Percentiles rank a stretch among this genome's conserved stretches.
These are phyloP conservation scores for Gymnocypris eckloni DNA, from an alignment of 2,797 vertebrate genomes.

Conservation along the genomic window DNA sequence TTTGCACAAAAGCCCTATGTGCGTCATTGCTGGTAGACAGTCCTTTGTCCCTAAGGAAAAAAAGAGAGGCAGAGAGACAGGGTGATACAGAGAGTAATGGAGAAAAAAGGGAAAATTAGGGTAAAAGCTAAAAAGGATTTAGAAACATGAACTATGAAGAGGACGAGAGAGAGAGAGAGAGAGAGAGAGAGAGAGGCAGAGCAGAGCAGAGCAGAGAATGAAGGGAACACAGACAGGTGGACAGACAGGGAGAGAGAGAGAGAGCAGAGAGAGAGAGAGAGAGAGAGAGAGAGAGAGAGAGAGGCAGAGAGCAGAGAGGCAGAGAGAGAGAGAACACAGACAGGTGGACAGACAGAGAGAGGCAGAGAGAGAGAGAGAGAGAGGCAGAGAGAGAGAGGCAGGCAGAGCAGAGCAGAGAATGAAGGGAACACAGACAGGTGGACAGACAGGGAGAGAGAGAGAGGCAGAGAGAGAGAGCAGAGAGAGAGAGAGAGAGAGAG, in stretches of 20 bases:
- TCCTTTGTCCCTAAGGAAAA: constrained; percentile 55
- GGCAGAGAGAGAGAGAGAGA: too few species aligned
- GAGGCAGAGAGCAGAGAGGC: too few species aligned
- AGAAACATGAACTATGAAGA: constrained; percentile 5
- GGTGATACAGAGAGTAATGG: background rate
- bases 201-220: background rate
- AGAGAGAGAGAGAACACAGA: too few species aligned
- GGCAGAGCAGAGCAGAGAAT: too few species aligned
- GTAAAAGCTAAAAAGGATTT: constrained; percentile 28
- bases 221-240: background rate
- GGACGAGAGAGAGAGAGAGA: background rate
- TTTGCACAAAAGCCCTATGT: constrained; percentile 54
- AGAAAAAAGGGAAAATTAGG: constrained; percentile 16
- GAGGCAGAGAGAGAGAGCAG: too few species aligned
- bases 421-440: too few species aligned
- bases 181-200: background rate
- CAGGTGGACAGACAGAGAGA: too few species aligned
- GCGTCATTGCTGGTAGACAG: constrained; percentile 55
- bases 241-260: constrained; percentile 33
- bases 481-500: background rate
- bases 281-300: background rate
- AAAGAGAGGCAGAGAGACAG: constrained; percentile 26
- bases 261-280: constrained; percentile 20
- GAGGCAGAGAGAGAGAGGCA: too few species aligned
- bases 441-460: background rate